Percentiles rank a stretch among this genome's conserved stretches.
phyloP scores from a whole-genome alignment of 37 sponge, comb jelly and placozoan species.

The Axinella damicornis region DNA sequence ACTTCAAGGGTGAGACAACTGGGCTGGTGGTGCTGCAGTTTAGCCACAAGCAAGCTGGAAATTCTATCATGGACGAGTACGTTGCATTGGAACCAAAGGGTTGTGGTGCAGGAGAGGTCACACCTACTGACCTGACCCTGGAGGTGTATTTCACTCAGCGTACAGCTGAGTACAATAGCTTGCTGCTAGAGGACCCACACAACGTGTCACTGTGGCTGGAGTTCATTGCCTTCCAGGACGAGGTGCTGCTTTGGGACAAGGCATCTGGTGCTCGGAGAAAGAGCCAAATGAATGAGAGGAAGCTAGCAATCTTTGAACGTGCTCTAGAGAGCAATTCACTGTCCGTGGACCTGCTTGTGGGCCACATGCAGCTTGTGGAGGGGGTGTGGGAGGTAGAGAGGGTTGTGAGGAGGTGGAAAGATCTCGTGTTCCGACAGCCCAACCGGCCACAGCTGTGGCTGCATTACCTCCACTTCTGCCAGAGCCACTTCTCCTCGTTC shows the following conservation, averaged over 20 bases:
- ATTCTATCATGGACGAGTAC: background rate
- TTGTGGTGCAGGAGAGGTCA: background rate
- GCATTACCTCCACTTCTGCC: constrained; percentile 75
- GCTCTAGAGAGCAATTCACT: constrained; percentile 83
- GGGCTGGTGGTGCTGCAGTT: no score
- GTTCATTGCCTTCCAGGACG: constrained; percentile 77
- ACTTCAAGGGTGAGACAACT: constrained; percentile 14
- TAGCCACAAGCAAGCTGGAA: background rate
- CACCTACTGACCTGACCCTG: constrained; percentile 3
- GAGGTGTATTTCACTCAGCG: constrained; percentile 45
- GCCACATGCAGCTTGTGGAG: constrained; percentile 65
- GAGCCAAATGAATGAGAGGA: constrained; percentile 68
- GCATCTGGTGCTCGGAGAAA: constrained; percentile 5
- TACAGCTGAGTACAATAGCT: constrained; percentile 52
- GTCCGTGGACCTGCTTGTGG: constrained; percentile 67
- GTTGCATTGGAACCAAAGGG: background rate
- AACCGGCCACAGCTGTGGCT: constrained; percentile 73
- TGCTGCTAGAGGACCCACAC: constrained; percentile 62
- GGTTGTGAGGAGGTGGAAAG: constrained; percentile 78
- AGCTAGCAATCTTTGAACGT: constrained; percentile 85
- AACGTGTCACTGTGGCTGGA: constrained; percentile 80
- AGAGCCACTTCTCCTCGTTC: constrained; percentile 67
- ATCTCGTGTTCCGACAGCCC: constrained; percentile 78
- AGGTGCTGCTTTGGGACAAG: constrained; percentile 45
- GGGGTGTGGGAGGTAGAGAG: constrained; percentile 73